phyloP scores from a whole-genome alignment of 2,113 vertebrate species.

The Aleadryas rufinucha region DNA sequence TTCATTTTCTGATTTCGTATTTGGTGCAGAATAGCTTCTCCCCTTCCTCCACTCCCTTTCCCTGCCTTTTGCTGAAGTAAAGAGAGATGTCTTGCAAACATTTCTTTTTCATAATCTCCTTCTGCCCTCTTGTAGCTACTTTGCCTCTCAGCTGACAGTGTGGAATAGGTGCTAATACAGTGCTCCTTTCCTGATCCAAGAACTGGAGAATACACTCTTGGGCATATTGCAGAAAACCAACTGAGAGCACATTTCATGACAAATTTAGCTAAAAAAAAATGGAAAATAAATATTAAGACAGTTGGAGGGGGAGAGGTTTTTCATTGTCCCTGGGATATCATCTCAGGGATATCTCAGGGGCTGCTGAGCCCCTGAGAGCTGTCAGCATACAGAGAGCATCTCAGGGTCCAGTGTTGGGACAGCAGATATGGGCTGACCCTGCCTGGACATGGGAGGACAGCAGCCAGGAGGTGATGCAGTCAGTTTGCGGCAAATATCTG shows the following conservation, averaged over 20 bases:
- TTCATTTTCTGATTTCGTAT: constrained; percentile 17
- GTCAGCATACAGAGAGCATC: not conserved
- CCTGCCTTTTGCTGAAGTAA: not conserved
- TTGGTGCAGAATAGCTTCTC: not conserved
- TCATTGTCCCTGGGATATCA: accelerated
- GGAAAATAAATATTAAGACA: not conserved
- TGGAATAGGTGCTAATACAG: not conserved
- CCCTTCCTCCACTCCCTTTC: not conserved
- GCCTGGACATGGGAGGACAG: not conserved
- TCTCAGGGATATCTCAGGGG: not conserved
- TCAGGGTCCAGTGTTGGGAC: not conserved
- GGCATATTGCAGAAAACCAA: not conserved
- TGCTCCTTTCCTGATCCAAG: not conserved
- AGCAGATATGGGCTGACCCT: not conserved
- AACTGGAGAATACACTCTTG: not conserved
- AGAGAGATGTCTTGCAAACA: not conserved
- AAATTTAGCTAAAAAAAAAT: not conserved
- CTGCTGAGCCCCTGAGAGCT: not conserved
- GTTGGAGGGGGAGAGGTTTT: not conserved
- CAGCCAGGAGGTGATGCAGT: not conserved
- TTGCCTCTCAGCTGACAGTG: not conserved
- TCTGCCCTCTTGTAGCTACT: not conserved
- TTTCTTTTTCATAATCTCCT: not conserved
- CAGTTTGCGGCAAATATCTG: not conserved
- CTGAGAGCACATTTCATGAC: not conserved